Base-by-base conservation (phyloP, 2,888 invertebrate species). In the Operophtera brumata region DNA sequence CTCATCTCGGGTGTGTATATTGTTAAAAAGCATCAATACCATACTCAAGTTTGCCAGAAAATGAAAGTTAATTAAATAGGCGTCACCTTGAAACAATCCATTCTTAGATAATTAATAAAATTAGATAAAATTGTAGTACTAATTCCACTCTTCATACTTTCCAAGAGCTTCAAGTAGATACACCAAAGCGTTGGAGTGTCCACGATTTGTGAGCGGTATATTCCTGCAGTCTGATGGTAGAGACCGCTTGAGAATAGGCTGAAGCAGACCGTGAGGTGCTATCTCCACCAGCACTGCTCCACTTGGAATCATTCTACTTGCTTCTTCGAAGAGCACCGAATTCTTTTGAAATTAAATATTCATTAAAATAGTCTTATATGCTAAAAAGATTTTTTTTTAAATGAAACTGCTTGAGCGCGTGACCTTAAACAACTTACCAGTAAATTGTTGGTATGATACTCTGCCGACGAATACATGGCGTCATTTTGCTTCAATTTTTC, bases 261-360 rank as follows among this genome's bases (percentile, higher is more conserved):
- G 97, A 53, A 98, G 91, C 12, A 98, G 91, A 20, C 96, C 95
- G 70, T 98, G 97, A 0, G 98, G 97, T 0, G 97, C 97, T 55
- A 98, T 93, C 82, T 98, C 98, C 47, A 98, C 93, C 8, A 94
- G 88, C 28, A 97, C 91, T 0, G 97, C 96, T 70, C 96, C 93
- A 9, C 91, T 86, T 0, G 97, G 97, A 45, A 98, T 93, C 67
- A 94, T 90, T 28, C 84, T 86, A 2, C 94, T 89, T 0, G 95
- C 95, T 79, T 97, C 97, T 73, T 96, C 96, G 71, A 96, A 96
- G 6, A 94, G 82, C 6, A 95, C 95, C 0, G 94, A 91, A 53
- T 85, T 93, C 76, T 90, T 56, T 7, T 47, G 30, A 40, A 47
- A 46, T 6, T 41, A 34, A 30, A 40, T 6, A 3, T 34, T n/a